Evolutionary conservation across 2,888 invertebrate genomes (phyloP).

Genomic region (Leucophora obtusa): DNA sequence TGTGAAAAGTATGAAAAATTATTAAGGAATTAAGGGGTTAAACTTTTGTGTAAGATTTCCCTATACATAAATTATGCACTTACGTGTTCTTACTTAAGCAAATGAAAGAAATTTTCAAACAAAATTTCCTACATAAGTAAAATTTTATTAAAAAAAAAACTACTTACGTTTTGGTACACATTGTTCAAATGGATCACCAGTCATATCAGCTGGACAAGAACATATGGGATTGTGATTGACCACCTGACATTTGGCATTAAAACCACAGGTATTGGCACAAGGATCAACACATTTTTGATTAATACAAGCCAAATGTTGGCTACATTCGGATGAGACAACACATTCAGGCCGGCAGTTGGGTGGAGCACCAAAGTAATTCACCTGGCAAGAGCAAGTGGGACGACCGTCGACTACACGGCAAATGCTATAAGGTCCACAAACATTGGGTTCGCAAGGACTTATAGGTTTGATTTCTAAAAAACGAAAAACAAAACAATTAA

Average conservation of each 20-base stretch:
- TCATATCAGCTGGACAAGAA: slow-evolving; percentile 84
- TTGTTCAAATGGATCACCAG: slow-evolving; percentile 88
- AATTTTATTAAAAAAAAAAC: no score
- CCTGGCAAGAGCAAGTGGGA: slow-evolving; percentile 87
- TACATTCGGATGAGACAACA: slow-evolving; percentile 88
- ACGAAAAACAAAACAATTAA: not conserved
- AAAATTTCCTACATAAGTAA: no score
- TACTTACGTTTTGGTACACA: slow-evolving; percentile 80
- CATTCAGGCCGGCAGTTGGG: slow-evolving; percentile 89
- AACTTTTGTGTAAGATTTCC: no score
- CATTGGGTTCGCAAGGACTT: slow-evolving; percentile 86
- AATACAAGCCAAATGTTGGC: slow-evolving; percentile 86
- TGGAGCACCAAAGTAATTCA: slow-evolving; percentile 86
- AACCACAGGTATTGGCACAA: slow-evolving; percentile 87
- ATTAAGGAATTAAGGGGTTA: no score
- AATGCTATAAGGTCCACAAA: slow-evolving; percentile 88
- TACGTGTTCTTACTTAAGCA: no score
- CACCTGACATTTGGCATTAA: slow-evolving; percentile 87
- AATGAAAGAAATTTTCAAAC: no score
- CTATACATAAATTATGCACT: no score
- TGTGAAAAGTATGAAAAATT: no score
- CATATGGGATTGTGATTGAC: slow-evolving; percentile 90
- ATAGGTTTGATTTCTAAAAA: slow-evolving; percentile 69
- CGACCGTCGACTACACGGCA: slow-evolving; percentile 85
- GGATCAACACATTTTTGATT: slow-evolving; percentile 88